Evolutionary conservation across 92 coral and sea anemone genomes (phyloP), one percentile per base, ranked within the genome.

Genomic region (Desmophyllum pertusum): DNA sequence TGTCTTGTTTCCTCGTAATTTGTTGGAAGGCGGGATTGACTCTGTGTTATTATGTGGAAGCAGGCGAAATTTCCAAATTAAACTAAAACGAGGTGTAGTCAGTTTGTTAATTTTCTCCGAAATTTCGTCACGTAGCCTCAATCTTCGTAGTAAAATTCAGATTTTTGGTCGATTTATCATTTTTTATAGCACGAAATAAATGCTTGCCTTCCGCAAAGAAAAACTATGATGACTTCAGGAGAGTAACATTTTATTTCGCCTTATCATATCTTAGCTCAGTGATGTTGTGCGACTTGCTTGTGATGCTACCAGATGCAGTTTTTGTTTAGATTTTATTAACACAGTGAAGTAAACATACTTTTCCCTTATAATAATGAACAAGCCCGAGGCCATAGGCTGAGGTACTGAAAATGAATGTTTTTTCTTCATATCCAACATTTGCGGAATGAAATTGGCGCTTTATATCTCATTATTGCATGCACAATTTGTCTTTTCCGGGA

Each of bases 251-350:
- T 67, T 35, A 23, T 66, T 31, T 37, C 42, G 35, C 1, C 40
- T 19, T 23, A 8, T 25, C 35, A 18, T 36, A 42, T 36, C 42
- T 19, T 21, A 17, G 45, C 25, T 18, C n/a, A n/a, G n/a, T n/a
- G 5, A 9, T 31, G 23, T 8, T 13, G 52, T 39, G 25, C 36
- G 27, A 17, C 51, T n/a, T 10, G n/a, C 51, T 77, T 77, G 70
- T 59, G 52, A 51, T 59, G 51, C 37, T 13, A 59, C 5, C 81
- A 77, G 35, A 77, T 57, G 39, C n/a, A 25, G 79, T 43, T 13
- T 36, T 18, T 50, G 6, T 75, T 52, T 33, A 14, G 43, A 53
- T 23, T 51, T 75, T 50, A 52, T 75, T 50, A 50, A 19, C 42
- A 18, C 4, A 19, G 42, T 33, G 43, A 52, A 75, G 65, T 57